phyloP scores from a whole-genome alignment of 2,797 vertebrate species.

The Chelonia mydas region DNA sequence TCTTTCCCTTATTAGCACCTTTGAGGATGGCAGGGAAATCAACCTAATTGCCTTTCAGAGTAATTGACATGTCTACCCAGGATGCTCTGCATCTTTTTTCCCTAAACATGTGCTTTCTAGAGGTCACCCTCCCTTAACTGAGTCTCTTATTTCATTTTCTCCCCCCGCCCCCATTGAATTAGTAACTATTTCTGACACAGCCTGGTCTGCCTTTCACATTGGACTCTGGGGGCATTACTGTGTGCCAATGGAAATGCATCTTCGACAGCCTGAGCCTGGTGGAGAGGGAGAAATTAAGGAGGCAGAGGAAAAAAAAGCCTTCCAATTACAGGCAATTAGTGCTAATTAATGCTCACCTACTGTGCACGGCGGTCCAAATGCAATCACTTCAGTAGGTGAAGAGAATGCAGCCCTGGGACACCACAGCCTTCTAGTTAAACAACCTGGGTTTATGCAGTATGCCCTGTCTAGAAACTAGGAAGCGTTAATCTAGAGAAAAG shows the following conservation, averaged over 20 bases:
- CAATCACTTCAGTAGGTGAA: background rate
- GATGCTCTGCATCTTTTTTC: background rate
- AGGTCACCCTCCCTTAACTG: constrained; percentile 4
- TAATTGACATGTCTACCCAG: background rate
- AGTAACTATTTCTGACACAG: constrained; percentile 30
- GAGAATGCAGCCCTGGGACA: background rate
- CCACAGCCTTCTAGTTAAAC: constrained; percentile 23
- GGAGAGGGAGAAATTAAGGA: constrained; percentile 54
- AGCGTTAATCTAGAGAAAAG: constrained; percentile 29
- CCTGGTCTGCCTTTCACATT: constrained; percentile 45
- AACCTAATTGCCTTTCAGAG: background rate
- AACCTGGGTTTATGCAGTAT: background rate
- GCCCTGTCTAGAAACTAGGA: background rate
- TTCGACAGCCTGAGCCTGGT: constrained; percentile 47
- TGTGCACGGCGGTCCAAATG: constrained; percentile 19
- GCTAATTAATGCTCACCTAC: constrained; percentile 60
- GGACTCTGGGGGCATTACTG: constrained; percentile 25
- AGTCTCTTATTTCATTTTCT: background rate
- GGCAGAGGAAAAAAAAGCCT: background rate
- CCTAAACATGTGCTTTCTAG: background rate
- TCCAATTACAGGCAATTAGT: constrained; percentile 62
- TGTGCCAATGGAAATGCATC: constrained; percentile 38
- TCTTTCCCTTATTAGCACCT: background rate
- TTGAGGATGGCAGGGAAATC: background rate
- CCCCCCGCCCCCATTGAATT: background rate